Percentiles rank a stretch among this genome's conserved stretches.
Conservation (phyloP, 2,797 vertebrate genomes). For the Dallia pectoralis region DNA sequence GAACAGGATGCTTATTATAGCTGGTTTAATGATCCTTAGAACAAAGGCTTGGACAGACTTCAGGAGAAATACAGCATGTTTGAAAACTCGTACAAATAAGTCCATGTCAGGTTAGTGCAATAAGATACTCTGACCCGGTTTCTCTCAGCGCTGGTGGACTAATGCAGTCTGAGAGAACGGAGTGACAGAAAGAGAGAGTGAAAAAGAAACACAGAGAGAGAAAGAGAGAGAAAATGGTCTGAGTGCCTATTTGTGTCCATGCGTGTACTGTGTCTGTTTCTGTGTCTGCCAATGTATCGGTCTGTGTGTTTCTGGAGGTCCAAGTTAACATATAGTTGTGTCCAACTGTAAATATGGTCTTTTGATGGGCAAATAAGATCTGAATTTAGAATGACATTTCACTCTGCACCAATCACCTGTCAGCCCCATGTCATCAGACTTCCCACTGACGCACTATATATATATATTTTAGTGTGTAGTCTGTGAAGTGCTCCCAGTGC, state of each 20-base stretch:
- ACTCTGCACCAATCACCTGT: background rate
- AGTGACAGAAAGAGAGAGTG: conserved; percentile 1
- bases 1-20: conserved; percentile 2
- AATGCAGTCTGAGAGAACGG: conserved; percentile 18
- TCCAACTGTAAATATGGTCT: background rate
- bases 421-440: background rate
- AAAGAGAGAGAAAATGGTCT: background rate
- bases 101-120: conserved; percentile 29
- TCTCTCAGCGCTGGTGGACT: conserved; percentile 15
- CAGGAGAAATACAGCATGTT: conserved; percentile 13
- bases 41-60: conserved; percentile 26
- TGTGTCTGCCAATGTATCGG: background rate
- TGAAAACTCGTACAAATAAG: conserved; percentile 23
- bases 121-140: conserved; percentile 28
- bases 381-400: background rate
- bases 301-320: background rate
- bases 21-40: conserved; percentile 22
- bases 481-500: background rate
- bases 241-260: background rate
- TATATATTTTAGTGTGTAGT: background rate
- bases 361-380: background rate
- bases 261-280: background rate
- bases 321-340: background rate
- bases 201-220: background rate
- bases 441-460: conserved; percentile 3